Conservation (phyloP, 2,888 invertebrate genomes). For the Leptinotarsa peninsularis region DNA sequence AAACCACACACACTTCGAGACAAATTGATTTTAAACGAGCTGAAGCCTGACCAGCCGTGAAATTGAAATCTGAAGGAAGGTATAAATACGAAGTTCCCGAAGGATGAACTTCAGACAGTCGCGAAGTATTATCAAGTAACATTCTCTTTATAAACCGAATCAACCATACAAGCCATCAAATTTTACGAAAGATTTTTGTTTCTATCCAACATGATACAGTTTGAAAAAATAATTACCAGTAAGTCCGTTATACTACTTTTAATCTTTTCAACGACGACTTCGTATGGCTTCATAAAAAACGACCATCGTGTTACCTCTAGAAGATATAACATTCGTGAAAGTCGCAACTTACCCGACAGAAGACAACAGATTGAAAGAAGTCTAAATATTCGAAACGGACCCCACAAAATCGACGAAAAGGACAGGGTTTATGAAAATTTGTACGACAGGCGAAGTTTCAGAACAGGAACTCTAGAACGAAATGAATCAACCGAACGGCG, state of each 20-base stretch:
- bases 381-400: slow-evolving; percentile 21
- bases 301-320: slow-evolving; percentile 23
- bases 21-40: slow-evolving; percentile 45
- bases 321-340: slow-evolving; percentile 23
- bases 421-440: slow-evolving; percentile 40
- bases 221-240: slow-evolving; percentile 33
- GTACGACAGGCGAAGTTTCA: slow-evolving; percentile 43
- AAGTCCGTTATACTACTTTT: slow-evolving; percentile 39
- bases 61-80: slow-evolving; percentile 36
- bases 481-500: slow-evolving; percentile 9
- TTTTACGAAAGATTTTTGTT: slow-evolving; percentile 32
- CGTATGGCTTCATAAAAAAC: slow-evolving; percentile 37
- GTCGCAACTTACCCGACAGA: slow-evolving; percentile 27
- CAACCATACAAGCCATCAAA: slow-evolving; percentile 46
- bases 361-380: not conserved
- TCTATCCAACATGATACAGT: slow-evolving; percentile 40
- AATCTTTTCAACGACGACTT: slow-evolving; percentile 37
- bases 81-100: slow-evolving; percentile 38
- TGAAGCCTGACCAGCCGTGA: slow-evolving; percentile 38
- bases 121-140: slow-evolving; percentile 33
- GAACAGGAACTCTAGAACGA: slow-evolving; percentile 39
- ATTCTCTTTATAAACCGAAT: slow-evolving; percentile 36
- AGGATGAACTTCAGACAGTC: slow-evolving; percentile 30
- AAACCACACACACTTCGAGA: slow-evolving; percentile 43
- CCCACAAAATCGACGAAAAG: slow-evolving; percentile 32